These are phyloP conservation scores for Acleris cristana DNA, from an alignment of 2,888 invertebrate species.

Conservation along the genomic window DNA sequence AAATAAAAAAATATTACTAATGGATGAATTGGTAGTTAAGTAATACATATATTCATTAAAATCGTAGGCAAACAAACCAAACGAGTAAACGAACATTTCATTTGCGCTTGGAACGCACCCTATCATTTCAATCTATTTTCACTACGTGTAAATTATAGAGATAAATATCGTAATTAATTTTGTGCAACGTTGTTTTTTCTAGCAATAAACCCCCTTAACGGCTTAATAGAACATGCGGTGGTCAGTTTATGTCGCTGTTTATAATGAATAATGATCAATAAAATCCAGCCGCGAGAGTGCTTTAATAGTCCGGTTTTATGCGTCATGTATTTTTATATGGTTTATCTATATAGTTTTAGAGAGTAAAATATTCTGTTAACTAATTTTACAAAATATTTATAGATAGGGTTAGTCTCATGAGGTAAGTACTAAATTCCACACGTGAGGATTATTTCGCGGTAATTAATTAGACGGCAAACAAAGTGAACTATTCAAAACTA, in stretches of 20 bases:
- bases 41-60: too few relatives aligned
- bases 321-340: slow-evolving; percentile 10
- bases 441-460: too few relatives aligned
- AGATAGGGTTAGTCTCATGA: too few relatives aligned
- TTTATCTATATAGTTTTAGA: slow-evolving; percentile 42
- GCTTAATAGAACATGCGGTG: slow-evolving; percentile 66
- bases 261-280: slow-evolving; percentile 78
- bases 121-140: slow-evolving; percentile 35
- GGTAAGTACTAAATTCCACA: too few relatives aligned
- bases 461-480: too few relatives aligned
- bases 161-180: slow-evolving; percentile 37
- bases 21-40: too few relatives aligned
- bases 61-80: too few relatives aligned
- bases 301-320: slow-evolving; percentile 35
- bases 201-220: slow-evolving; percentile 65
- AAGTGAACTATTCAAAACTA: too few relatives aligned
- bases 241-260: slow-evolving; percentile 63
- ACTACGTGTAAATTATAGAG: slow-evolving; percentile 32
- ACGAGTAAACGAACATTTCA: slow-evolving; percentile 1
- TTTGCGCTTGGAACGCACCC: slow-evolving; percentile 11
- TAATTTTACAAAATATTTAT: too few relatives aligned
- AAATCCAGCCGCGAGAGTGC: slow-evolving; percentile 61
- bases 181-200: slow-evolving; percentile 49
- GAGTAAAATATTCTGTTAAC: neutral
- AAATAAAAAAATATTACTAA: too few relatives aligned